phyloP scores from a whole-genome alignment of 2,797 vertebrate species.

The Acropternis orthonyx region DNA sequence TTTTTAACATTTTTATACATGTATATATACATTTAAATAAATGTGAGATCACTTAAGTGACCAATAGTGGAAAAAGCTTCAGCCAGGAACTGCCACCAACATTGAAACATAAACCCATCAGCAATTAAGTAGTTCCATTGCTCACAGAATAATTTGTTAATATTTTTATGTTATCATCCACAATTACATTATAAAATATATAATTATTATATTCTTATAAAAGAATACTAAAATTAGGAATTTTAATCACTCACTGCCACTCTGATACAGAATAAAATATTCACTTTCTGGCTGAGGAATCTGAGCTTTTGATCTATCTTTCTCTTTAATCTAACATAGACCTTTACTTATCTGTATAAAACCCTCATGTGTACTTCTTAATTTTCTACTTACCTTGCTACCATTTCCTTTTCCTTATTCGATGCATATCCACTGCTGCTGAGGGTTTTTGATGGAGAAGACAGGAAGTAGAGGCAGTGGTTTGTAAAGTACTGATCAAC shows the following conservation, averaged over 20 bases:
- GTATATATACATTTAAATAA: not conserved
- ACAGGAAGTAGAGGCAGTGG: slow-evolving; percentile 96
- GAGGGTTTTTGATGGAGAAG: slow-evolving; percentile 91
- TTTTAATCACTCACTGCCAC: not conserved
- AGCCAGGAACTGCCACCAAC: not conserved
- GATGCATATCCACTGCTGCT: slow-evolving; percentile 97
- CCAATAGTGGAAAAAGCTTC: not conserved
- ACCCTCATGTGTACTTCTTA: not conserved
- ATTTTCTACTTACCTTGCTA: slow-evolving; percentile 85
- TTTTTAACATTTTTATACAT: not conserved
- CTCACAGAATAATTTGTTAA: not conserved
- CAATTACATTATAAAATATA: not conserved
- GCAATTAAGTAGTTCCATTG: not conserved
- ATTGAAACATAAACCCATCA: not conserved
- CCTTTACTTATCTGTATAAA: not conserved
- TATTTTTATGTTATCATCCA: not conserved
- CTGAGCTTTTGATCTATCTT: not conserved
- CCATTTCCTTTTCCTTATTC: slow-evolving; percentile 99
- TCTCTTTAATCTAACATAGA: not conserved
- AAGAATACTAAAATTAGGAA: not conserved
- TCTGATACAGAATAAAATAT: not conserved
- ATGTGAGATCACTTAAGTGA: not conserved
- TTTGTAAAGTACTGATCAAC: slow-evolving; percentile 99
- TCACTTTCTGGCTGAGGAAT: not conserved
- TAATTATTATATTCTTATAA: not conserved